These are phyloP conservation scores for Acanthococcus lagerstroemiae DNA, from an alignment of 2,888 invertebrate species.

Conservation along the genomic window DNA sequence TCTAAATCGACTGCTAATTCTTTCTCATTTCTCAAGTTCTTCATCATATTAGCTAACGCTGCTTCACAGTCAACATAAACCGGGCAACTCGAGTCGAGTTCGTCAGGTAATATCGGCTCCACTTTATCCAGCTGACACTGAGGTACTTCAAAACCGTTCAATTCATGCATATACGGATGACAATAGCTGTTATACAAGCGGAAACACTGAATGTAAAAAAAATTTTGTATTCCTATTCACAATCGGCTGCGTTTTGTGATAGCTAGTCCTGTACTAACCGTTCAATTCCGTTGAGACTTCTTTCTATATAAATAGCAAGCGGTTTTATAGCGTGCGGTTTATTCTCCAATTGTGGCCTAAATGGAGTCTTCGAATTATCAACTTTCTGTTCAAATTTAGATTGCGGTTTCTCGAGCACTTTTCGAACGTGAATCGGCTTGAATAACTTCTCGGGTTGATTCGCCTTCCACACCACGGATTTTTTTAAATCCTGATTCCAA, in stretches of 20 bases:
- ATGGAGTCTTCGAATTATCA: slow-evolving; percentile 65
- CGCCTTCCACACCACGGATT: slow-evolving; percentile 34
- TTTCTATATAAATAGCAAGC: slow-evolving; percentile 58
- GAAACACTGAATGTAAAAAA: slow-evolving; percentile 1
- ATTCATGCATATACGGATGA: slow-evolving; percentile 81
- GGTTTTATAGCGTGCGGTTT: slow-evolving; percentile 84
- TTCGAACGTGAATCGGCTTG: slow-evolving; percentile 24
- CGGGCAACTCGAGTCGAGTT: slow-evolving; percentile 54
- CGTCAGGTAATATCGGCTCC: slow-evolving; percentile 44
- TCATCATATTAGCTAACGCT: slow-evolving; percentile 54
- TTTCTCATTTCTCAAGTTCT: slow-evolving; percentile 53
- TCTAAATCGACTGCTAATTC: slow-evolving; percentile 86
- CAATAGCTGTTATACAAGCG: slow-evolving; percentile 49
- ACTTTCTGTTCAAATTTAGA: slow-evolving; percentile 70
- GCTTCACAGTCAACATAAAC: slow-evolving; percentile 56
- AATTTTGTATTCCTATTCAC: no score
- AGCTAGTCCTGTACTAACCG: slow-evolving; percentile 43
- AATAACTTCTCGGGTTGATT: background rate
- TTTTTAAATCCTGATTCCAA: slow-evolving; percentile 47
- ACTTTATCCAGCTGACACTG: slow-evolving; percentile 46
- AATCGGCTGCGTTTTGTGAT: no score
- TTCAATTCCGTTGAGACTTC: slow-evolving; percentile 46
- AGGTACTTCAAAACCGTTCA: slow-evolving; percentile 58
- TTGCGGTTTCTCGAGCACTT: slow-evolving; percentile 58
- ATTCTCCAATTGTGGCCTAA: slow-evolving; percentile 69